Percentiles rank a stretch among this genome's conserved stretches.
Evolutionary conservation across 2,888 invertebrate genomes (phyloP).

Genomic region (Pelosia muscerda): DNA sequence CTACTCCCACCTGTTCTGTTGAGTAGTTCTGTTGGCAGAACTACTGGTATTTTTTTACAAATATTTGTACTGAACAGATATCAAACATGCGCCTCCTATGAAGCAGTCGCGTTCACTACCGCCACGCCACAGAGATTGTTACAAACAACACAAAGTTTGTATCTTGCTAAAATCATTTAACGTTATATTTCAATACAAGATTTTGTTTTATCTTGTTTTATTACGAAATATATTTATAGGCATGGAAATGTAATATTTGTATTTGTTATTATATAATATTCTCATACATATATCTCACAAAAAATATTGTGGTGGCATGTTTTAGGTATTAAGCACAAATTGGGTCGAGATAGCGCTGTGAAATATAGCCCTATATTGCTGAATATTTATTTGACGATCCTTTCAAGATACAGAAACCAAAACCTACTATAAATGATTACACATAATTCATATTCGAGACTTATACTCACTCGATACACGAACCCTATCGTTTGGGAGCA

Average conservation of each 20-base stretch:
- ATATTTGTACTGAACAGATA: no score
- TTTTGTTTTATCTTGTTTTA: background rate
- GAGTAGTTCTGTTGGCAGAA: no score
- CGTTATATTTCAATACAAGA: no score
- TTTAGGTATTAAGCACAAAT: background rate
- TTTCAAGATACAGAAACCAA: background rate
- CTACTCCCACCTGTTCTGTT: no score
- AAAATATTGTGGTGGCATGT: background rate
- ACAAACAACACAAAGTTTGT: no score
- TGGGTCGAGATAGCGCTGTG: background rate
- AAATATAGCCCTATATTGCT: background rate
- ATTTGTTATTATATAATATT: background rate
- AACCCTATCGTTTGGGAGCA: constrained; percentile 1
- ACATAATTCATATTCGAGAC: background rate
- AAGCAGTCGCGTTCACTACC: no score
- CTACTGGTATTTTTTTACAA: no score
- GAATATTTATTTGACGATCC: background rate
- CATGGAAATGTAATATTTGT: background rate
- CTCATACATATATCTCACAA: background rate
- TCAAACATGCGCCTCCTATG: no score
- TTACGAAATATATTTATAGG: background rate
- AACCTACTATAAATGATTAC: background rate
- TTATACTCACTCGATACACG: background rate
- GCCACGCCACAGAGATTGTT: no score
- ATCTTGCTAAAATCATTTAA: background rate